These are phyloP conservation scores for Mobula birostris DNA, from an alignment of 2,113 vertebrate genomes.

Conservation along the genomic window DNA sequence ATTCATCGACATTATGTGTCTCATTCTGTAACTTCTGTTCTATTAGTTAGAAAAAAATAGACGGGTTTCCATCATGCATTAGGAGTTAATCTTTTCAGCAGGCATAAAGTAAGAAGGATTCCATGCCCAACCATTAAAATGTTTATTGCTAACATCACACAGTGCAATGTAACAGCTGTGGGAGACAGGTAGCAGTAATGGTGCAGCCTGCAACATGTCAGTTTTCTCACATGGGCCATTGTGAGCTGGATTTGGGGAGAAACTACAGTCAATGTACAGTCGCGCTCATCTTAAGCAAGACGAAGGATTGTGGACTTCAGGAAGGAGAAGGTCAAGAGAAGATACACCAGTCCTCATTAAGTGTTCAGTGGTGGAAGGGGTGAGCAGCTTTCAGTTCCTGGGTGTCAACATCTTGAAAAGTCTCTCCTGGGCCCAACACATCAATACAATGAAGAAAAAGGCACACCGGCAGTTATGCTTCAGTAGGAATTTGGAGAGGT, in stretches of 20 bases:
- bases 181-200: not conserved
- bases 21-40: not conserved
- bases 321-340: too few species aligned
- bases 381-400: too few species aligned
- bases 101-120: not conserved
- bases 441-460: too few species aligned
- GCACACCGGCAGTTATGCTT: too few species aligned
- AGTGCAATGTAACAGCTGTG: not conserved
- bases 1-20: not conserved
- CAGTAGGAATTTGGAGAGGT: too few species aligned
- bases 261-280: not conserved
- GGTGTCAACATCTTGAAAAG: too few species aligned
- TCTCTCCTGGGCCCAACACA: too few species aligned
- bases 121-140: not conserved
- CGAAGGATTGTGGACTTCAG: too few species aligned
- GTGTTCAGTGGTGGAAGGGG: too few species aligned
- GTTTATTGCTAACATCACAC: not conserved
- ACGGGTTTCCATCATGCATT: too few species aligned
- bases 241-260: not conserved
- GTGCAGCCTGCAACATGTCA: not conserved
- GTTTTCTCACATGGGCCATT: not conserved
- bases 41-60: not conserved
- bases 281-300: too few species aligned
- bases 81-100: not conserved
- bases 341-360: too few species aligned